Evolutionary conservation across 2,113 vertebrate genomes (phyloP).

Genomic region (Ophthalmolycus amberensis): DNA sequence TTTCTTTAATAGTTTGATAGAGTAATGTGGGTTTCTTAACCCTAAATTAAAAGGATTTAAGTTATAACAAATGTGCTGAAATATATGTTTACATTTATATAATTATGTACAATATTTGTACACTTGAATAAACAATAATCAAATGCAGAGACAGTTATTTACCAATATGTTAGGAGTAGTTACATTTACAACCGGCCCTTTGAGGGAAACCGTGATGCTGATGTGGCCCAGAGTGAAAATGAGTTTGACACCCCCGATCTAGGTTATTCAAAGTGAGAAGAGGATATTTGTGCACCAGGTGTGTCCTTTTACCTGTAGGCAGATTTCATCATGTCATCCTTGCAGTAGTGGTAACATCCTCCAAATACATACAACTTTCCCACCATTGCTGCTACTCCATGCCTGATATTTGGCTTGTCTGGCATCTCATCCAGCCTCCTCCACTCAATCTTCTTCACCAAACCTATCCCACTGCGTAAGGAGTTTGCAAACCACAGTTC

Average conservation of each 20-base stretch:
- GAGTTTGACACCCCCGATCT: background rate
- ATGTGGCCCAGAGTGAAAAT: too few species aligned
- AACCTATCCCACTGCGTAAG: constrained; percentile 85
- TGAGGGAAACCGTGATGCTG: too few species aligned
- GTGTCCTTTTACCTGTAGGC: constrained; percentile 86
- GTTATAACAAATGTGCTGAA: too few species aligned
- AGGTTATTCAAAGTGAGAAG: background rate
- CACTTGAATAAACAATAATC: too few species aligned
- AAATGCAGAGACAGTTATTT: too few species aligned
- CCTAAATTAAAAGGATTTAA: too few species aligned
- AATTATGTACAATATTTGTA: too few species aligned
- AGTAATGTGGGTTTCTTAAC: too few species aligned
- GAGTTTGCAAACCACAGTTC: constrained; percentile 90
- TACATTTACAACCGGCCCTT: too few species aligned
- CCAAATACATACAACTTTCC: constrained; percentile 87
- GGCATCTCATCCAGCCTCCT: constrained; percentile 86
- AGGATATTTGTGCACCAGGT: background rate
- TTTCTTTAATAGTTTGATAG: too few species aligned
- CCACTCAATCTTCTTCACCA: constrained; percentile 91
- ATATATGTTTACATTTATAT: too few species aligned
- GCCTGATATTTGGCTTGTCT: constrained; percentile 87
- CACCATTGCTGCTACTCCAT: constrained; percentile 82
- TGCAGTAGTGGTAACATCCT: constrained; percentile 89
- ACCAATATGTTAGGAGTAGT: too few species aligned
- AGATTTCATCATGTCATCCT: constrained; percentile 86